A percentile compares a stretch with the other conserved stretches of the same genome.
Conservation (phyloP, 35 echinoderm and acorn worm species). For the Lytechinus pictus region DNA sequence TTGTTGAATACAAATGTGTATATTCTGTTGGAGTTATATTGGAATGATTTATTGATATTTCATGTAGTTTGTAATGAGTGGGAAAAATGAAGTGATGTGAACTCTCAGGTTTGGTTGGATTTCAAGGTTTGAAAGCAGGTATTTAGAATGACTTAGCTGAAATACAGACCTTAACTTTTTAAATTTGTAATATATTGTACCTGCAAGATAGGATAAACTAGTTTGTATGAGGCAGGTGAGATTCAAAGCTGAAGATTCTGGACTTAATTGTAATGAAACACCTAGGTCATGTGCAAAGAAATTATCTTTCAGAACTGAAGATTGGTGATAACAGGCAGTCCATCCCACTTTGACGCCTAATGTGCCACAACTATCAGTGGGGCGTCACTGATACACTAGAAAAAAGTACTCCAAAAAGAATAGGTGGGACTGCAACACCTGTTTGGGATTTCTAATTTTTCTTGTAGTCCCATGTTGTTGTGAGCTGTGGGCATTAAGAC, state of each 20-base stretch:
- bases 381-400: background rate
- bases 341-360: background rate
- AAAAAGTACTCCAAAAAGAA: background rate
- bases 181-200: background rate
- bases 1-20: too few relatives aligned
- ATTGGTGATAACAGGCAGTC: background rate
- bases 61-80: background rate
- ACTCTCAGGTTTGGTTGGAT: background rate
- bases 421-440: conserved; percentile 4
- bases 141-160: background rate
- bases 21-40: too few relatives aligned
- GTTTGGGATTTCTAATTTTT: background rate
- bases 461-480: background rate
- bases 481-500: background rate
- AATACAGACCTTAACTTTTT: background rate
- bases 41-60: background rate
- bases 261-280: conserved; percentile 4
- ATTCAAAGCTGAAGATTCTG: background rate
- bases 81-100: background rate
- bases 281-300: conserved; percentile 1
- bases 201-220: background rate
- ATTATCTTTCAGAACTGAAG: background rate
- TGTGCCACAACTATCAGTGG: background rate
- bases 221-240: background rate
- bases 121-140: background rate